Evolutionary conservation across 2,797 vertebrate species (phyloP).

Genomic region (Enteromius paludinosus): DNA sequence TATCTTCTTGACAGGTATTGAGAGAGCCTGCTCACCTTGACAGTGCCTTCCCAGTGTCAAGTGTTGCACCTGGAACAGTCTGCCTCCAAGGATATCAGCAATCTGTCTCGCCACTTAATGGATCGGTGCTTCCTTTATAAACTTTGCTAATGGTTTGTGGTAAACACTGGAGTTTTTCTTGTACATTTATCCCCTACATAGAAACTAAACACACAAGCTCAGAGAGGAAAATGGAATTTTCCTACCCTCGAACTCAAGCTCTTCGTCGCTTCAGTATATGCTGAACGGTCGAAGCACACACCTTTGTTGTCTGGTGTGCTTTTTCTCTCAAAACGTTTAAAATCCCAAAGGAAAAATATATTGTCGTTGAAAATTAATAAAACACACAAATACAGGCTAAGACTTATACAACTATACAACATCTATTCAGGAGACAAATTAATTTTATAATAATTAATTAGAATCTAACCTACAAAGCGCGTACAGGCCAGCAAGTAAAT

Average conservation of each 20-base stretch:
- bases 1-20: constrained; percentile 77
- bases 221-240: background rate
- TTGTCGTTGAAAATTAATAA: background rate
- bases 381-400: background rate
- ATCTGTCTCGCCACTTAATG: constrained; percentile 55
- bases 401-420: background rate
- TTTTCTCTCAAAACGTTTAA: background rate
- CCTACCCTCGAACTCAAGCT: background rate
- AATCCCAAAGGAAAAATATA: background rate
- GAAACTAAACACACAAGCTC: background rate
- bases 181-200: background rate
- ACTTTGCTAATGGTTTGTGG: constrained; percentile 35
- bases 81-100: constrained; percentile 74
- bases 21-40: constrained; percentile 55
- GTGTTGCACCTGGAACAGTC: constrained; percentile 66
- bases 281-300: background rate
- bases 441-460: background rate
- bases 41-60: constrained; percentile 63
- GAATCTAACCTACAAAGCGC: background rate
- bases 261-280: background rate
- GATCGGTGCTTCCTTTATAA: constrained; percentile 55
- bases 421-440: background rate
- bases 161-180: background rate
- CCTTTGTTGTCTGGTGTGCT: background rate
- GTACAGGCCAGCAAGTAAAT: background rate